These are phyloP conservation scores for Hirundo rustica DNA, from an alignment of 2,797 vertebrate genomes.

Conservation along the genomic window DNA sequence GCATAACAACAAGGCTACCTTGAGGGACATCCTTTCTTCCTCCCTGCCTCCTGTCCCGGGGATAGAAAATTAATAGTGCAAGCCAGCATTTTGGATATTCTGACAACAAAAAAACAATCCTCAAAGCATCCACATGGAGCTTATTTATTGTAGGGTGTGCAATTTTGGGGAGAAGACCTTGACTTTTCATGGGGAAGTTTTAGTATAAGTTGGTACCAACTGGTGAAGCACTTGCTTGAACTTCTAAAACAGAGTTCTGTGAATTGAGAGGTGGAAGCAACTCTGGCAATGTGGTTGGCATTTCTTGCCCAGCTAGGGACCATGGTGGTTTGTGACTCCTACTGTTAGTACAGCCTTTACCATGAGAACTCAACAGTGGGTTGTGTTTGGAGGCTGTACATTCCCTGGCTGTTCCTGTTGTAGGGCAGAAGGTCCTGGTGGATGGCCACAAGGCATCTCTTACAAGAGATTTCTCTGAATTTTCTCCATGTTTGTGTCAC, in stretches of 20 bases:
- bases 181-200: background rate
- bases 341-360: background rate
- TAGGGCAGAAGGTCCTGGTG: background rate
- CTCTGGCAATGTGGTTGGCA: background rate
- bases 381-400: background rate
- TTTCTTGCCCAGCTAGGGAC: background rate
- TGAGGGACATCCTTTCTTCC: background rate
- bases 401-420: background rate
- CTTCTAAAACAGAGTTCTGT: background rate
- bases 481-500: background rate
- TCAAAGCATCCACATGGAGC: background rate
- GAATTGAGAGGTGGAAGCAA: background rate
- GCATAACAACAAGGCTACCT: background rate
- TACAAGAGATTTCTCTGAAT: background rate
- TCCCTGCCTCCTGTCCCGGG: background rate
- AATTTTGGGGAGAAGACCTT: background rate
- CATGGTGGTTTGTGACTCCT: background rate
- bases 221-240: background rate
- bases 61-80: background rate
- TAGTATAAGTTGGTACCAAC: background rate
- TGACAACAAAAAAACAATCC: background rate
- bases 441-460: background rate
- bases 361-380: background rate
- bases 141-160: background rate
- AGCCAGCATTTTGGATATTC: background rate